Evolutionary conservation across 2,797 vertebrate genomes (phyloP).

Genomic region (Danio tinwini): DNA sequence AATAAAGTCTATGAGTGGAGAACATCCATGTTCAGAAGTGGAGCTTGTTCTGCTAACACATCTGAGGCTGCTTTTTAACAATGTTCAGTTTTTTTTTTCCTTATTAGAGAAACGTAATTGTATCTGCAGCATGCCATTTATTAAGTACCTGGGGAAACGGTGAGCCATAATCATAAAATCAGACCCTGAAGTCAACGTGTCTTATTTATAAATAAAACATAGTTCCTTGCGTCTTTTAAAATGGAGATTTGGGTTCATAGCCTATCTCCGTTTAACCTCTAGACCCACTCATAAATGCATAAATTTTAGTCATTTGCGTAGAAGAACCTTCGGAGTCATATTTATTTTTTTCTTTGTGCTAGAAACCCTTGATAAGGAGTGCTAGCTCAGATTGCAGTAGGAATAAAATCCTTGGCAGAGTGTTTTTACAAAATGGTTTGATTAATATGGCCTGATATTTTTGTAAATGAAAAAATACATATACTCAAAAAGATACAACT

Average conservation of each 20-base stretch:
- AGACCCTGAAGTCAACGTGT: neutral
- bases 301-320: conserved; percentile 45
- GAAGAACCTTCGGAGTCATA: conserved; percentile 32
- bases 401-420: neutral
- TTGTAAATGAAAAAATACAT: too few relatives aligned
- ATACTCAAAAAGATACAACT: too few relatives aligned
- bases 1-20: conserved; percentile 63
- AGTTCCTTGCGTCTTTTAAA: neutral
- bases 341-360: conserved; percentile 4
- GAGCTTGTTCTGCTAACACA: conserved; percentile 37
- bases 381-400: conserved; percentile 30
- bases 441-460: neutral
- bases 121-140: conserved; percentile 14
- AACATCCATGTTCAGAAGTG: conserved; percentile 49
- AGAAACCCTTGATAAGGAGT: conserved; percentile 33
- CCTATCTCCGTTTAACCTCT: conserved; percentile 41
- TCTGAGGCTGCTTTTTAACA: conserved; percentile 26
- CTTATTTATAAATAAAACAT: conserved; percentile 33
- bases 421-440: neutral
- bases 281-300: conserved; percentile 50
- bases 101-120: conserved; percentile 30
- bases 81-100: neutral
- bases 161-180: neutral
- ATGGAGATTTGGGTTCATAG: conserved; percentile 28
- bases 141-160: neutral